Base-by-base conservation (phyloP, 2,113 vertebrate genomes). In the Ursus arctos region DNA sequence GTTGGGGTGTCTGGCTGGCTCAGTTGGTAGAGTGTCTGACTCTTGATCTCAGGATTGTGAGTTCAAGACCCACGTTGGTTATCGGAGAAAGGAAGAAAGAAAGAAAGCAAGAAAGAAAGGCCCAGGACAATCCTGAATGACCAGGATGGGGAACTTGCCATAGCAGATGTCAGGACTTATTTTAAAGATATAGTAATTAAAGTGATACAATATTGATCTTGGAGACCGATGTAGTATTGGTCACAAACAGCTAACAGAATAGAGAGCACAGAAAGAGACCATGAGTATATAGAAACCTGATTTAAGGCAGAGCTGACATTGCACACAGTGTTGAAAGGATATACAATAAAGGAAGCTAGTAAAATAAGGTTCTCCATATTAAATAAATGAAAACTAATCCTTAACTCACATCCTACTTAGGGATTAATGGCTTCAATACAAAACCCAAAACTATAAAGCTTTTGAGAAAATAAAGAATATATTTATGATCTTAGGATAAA, bases 391-490 rank as follows among this genome's bases (percentile, higher is more conserved):
- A 88, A 61, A 91, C 12, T 28, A 33, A 74, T 59, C 84, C 65
- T 86, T 57, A 90, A 95, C 9, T 83, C 43, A 88, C 0, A 43
- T 43, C 49, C 53, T 43, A 80, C 2, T 21, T 74, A 80, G n/a
- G 26, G n/a, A 93, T 51, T 91, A 74, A 95, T 31, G 26, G 67
- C 47, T 97, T 97, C 55, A 72, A 77, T 72, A 95, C 47, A 16
- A 81, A 98, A 95, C 40, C 57, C 51, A 85, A 93, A 96, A 80
- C 87, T 83, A 82, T 59, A 90, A 92, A 91, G 86, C 13, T 63
- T 85, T 86, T 86, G n/a, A 91, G 33, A 81, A 94, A 94, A 94
- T 53, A 21, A 94, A 92, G 15, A 69, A 13, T 71, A 51, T n/a
- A 51, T 61, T 94, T 72, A 91, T 49, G 33, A 86, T 61, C 33